Percentiles rank a stretch among this genome's conserved stretches.
phyloP scores from a whole-genome alignment of 2,797 vertebrate genomes.

The Macropodus opercularis region DNA sequence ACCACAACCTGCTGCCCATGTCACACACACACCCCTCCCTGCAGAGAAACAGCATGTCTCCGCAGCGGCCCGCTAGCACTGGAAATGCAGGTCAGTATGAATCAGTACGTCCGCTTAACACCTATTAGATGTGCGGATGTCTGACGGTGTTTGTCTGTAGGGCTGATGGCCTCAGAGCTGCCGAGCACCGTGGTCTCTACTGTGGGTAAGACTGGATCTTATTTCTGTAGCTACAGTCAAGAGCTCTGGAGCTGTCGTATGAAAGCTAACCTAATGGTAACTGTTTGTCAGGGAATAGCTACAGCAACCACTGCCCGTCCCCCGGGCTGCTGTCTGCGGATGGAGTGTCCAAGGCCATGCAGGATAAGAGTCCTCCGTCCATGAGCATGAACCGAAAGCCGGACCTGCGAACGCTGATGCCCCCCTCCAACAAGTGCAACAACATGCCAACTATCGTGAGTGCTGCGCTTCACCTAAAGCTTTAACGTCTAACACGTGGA shows the following conservation, averaged over 20 bases:
- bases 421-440: conserved; percentile 88
- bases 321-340: conserved; percentile 93
- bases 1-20: conserved; percentile 91
- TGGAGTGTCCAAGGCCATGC: conserved; percentile 89
- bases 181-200: conserved; percentile 89
- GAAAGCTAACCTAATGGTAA: too few relatives aligned
- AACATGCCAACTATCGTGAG: conserved; percentile 91
- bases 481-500: accelerated
- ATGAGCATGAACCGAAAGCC: conserved; percentile 92
- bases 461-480: not conserved
- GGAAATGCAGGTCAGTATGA: conserved; percentile 81
- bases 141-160: conserved; percentile 60
- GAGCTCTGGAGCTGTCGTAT: too few relatives aligned
- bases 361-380: conserved; percentile 90
- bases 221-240: too few relatives aligned
- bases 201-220: conserved; percentile 83
- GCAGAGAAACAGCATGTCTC: conserved; percentile 96
- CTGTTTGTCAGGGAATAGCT: conserved; percentile 84
- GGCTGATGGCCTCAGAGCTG: conserved; percentile 92
- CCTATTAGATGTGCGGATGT: not conserved
- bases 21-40: conserved; percentile 83
- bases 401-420: conserved; percentile 93
- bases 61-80: conserved; percentile 88
- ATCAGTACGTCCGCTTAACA: too few relatives aligned
- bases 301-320: conserved; percentile 90